These are phyloP conservation scores for Hypsopygia costalis DNA, from an alignment of 2,888 invertebrate genomes.

Conservation along the genomic window DNA sequence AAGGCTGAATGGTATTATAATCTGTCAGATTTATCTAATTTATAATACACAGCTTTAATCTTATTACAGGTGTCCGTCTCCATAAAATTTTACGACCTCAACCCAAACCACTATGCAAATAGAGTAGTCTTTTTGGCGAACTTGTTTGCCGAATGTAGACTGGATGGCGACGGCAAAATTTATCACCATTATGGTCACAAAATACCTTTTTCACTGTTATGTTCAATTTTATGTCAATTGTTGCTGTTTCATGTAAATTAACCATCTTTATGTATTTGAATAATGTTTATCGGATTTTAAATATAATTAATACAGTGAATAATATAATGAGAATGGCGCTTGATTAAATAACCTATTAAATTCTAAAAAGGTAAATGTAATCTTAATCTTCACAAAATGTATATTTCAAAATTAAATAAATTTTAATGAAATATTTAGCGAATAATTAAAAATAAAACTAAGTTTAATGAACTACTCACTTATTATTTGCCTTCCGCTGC, in stretches of 20 bases:
- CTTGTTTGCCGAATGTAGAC: constrained; percentile 60
- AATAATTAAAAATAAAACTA: too few relatives aligned
- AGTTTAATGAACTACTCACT: constrained; percentile 60
- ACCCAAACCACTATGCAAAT: constrained; percentile 65
- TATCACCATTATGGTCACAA: constrained; percentile 32
- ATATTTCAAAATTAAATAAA: too few relatives aligned
- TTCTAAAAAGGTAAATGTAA: too few relatives aligned
- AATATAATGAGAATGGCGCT: too few relatives aligned
- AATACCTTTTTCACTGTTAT: constrained; percentile 21
- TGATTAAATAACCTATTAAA: too few relatives aligned
- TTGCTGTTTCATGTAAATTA: too few relatives aligned
- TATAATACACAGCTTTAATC: constrained; percentile 54
- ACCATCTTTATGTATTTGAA: too few relatives aligned
- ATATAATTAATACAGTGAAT: too few relatives aligned
- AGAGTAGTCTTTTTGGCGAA: constrained; percentile 48
- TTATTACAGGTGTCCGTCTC: constrained; percentile 61
- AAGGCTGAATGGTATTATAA: constrained; percentile 48
- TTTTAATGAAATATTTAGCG: too few relatives aligned
- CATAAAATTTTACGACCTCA: constrained; percentile 73
- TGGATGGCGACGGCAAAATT: constrained; percentile 64
- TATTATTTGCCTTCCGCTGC: constrained; percentile 67
- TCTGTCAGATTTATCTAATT: constrained; percentile 50
- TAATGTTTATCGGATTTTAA: too few relatives aligned
- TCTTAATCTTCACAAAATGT: too few relatives aligned
- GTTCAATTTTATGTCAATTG: background rate